Evolutionary conservation across 2,113 vertebrate species (phyloP).

Genomic region (Chaetorhynchus papuensis): DNA sequence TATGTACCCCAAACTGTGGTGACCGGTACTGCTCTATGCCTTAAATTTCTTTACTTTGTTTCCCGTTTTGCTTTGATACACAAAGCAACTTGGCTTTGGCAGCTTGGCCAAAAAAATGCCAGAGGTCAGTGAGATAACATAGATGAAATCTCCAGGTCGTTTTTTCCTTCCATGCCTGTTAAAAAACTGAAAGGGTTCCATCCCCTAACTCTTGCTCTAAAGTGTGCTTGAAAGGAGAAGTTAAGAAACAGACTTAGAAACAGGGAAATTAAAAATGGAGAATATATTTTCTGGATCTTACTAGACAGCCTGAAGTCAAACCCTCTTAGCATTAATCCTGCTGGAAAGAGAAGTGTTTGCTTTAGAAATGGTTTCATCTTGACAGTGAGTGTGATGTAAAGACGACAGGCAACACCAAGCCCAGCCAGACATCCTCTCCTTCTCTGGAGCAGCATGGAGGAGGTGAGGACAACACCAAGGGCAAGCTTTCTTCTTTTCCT

Average conservation of each 20-base stretch:
- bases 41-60: not conserved
- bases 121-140: not conserved
- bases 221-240: not conserved
- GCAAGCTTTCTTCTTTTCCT: not conserved
- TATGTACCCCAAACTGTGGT: not conserved
- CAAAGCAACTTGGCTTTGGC: not conserved
- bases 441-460: not conserved
- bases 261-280: not conserved
- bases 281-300: not conserved
- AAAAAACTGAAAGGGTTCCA: not conserved
- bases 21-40: not conserved
- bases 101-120: not conserved
- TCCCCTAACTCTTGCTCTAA: not conserved
- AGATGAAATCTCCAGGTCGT: not conserved
- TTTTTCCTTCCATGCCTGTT: not conserved
- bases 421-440: not conserved
- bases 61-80: not conserved
- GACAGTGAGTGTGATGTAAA: not conserved
- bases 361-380: not conserved
- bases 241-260: not conserved
- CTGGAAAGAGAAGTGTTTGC: not conserved
- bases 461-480: not conserved
- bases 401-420: not conserved
- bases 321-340: not conserved
- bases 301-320: not conserved